phyloP scores from a whole-genome alignment of 35 echinoderm and acorn worm genomes.

The Patiria miniata region DNA sequence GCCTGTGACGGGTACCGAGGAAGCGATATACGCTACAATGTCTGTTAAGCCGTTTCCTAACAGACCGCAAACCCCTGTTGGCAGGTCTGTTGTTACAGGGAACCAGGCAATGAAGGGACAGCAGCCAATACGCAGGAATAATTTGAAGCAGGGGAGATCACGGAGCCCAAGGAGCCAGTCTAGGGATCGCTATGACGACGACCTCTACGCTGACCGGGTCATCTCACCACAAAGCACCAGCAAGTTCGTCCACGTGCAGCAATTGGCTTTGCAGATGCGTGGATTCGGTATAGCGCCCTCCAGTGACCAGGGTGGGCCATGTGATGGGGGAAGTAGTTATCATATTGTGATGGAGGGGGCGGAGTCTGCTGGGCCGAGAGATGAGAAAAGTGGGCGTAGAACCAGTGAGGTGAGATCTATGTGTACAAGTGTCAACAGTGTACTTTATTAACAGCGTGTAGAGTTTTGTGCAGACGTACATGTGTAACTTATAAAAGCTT shows the following conservation, averaged over 20 bases:
- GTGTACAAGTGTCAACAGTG: too few relatives aligned
- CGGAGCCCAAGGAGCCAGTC: neutral
- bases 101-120: slow-evolving; percentile 21
- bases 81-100: neutral
- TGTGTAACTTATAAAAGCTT: too few relatives aligned
- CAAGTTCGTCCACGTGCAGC: slow-evolving; percentile 56
- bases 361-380: neutral
- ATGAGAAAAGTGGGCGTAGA: neutral
- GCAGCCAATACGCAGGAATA: slow-evolving; percentile 3
- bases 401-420: neutral
- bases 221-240: slow-evolving; percentile 34
- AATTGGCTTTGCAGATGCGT: slow-evolving; percentile 57
- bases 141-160: neutral
- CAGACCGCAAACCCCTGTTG: slow-evolving; percentile 6
- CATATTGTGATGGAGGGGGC: slow-evolving; percentile 27
- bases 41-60: neutral
- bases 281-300: slow-evolving; percentile 18
- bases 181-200: slow-evolving; percentile 10
- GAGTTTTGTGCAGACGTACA: too few relatives aligned
- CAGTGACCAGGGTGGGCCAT: neutral
- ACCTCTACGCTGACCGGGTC: slow-evolving; percentile 29
- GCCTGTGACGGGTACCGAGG: neutral
- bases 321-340: slow-evolving; percentile 13
- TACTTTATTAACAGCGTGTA: too few relatives aligned
- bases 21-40: neutral